These are phyloP conservation scores for Dermatophagoides farinae DNA, from an alignment of 1,140 invertebrate species.

Conservation along the genomic window DNA sequence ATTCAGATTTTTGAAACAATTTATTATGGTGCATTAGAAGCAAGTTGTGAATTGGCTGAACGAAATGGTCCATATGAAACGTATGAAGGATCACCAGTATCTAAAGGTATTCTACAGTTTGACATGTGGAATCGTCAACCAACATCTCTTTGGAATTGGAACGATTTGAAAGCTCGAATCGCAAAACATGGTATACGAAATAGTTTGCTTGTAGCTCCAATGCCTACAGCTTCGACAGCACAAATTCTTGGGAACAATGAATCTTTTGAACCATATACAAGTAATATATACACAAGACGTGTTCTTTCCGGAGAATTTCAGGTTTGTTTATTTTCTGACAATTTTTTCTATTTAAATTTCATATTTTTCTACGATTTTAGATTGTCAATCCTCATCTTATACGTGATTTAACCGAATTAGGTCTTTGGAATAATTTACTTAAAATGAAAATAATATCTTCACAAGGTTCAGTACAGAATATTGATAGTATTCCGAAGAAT, in stretches of 20 bases:
- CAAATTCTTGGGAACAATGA: slow-evolving; percentile 99
- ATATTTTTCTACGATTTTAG: slow-evolving; percentile 39
- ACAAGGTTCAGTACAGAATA: slow-evolving; percentile 82
- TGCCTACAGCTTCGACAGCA: slow-evolving; percentile 97
- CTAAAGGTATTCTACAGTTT: slow-evolving; percentile 87
- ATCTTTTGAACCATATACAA: slow-evolving; percentile 93
- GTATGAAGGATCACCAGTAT: slow-evolving; percentile 72
- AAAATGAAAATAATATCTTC: slow-evolving; percentile 79
- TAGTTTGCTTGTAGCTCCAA: slow-evolving; percentile 81
- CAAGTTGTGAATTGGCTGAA: slow-evolving; percentile 83
- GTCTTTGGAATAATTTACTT: slow-evolving; percentile 89
- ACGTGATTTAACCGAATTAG: slow-evolving; percentile 68
- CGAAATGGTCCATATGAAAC: slow-evolving; percentile 68
- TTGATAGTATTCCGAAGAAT: slow-evolving; percentile 65
- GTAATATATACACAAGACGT: slow-evolving; percentile 81
- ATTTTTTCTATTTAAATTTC: no score
- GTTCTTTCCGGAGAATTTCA: slow-evolving; percentile 53
- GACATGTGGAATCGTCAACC: slow-evolving; percentile 95
- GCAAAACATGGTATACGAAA: slow-evolving; percentile 76
- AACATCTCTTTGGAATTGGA: slow-evolving; percentile 75
- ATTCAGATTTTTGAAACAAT: slow-evolving; percentile 95
- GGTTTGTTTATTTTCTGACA: no score
- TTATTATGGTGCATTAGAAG: slow-evolving; percentile 85
- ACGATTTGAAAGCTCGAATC: slow-evolving; percentile 61
- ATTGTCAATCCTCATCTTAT: slow-evolving; percentile 91